Conservation (phyloP, 2,888 invertebrate genomes). For the Augochlorella aurata region DNA sequence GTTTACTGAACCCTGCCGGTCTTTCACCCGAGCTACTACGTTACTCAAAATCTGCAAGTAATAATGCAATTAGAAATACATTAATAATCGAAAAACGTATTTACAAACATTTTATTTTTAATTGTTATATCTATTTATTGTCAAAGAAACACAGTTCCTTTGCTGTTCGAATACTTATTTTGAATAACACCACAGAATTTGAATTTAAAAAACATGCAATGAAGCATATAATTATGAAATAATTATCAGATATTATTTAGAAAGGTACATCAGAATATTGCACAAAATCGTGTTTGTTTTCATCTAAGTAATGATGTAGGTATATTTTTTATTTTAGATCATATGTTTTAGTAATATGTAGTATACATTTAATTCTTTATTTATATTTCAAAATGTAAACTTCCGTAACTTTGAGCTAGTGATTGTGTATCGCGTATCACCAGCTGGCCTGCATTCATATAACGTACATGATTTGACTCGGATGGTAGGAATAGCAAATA, state of each 20-base stretch:
- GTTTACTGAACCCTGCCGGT: constrained; percentile 41
- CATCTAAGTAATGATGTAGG: not conserved
- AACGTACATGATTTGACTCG: constrained; percentile 53
- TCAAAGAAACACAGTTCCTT: not conserved
- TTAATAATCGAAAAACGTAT: constrained; percentile 9
- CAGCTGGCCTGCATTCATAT: constrained; percentile 20
- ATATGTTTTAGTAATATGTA: not conserved
- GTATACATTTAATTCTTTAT: not conserved
- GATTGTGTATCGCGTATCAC: not conserved
- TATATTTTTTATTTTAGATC: not conserved
- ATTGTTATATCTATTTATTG: not conserved
- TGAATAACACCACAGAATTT: not conserved
- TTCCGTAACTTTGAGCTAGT: not conserved
- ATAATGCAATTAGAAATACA: constrained; percentile 14
- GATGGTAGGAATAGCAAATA: constrained; percentile 81
- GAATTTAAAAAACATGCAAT: not conserved
- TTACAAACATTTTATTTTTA: not conserved
- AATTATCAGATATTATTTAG: not conserved
- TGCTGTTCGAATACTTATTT: not conserved
- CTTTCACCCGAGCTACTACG: constrained; percentile 57
- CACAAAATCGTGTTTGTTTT: not conserved
- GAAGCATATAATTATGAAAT: not conserved
- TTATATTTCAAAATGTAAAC: not conserved
- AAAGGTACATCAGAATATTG: not conserved
- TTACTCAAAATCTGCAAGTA: constrained; percentile 31